These are phyloP conservation scores for Lepidocyrtinus sp. DNA, from an alignment of 2,888 invertebrate genomes.

Conservation along the genomic window DNA sequence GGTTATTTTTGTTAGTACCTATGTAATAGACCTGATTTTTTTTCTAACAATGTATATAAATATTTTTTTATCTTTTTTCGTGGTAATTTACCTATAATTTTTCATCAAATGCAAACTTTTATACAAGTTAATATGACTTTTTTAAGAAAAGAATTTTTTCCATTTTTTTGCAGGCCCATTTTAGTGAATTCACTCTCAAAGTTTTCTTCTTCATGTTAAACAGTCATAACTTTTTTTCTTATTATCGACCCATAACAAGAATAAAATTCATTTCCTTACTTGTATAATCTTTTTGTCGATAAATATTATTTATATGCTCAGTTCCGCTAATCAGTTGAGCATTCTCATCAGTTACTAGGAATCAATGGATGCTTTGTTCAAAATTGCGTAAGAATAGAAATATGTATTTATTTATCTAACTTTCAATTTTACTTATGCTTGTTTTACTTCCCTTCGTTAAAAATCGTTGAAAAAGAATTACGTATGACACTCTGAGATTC, in stretches of 20 bases:
- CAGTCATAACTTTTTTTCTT: constrained; percentile 19
- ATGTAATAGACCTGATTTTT: constrained; percentile 4
- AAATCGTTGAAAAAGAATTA: constrained; percentile 24
- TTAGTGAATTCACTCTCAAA: constrained; percentile 34
- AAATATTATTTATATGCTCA: constrained; percentile 41
- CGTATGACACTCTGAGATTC: constrained; percentile 38
- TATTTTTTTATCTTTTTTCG: constrained; percentile 5
- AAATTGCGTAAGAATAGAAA: constrained; percentile 1
- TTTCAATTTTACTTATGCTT: background rate
- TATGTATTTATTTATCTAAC: background rate
- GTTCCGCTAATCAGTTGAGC: constrained; percentile 53
- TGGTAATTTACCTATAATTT: background rate
- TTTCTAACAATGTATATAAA: background rate
- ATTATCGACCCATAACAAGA: constrained; percentile 41
- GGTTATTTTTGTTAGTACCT: background rate
- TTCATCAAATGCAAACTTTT: background rate
- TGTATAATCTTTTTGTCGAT: constrained; percentile 26
- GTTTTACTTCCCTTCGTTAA: background rate
- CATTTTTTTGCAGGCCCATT: constrained; percentile 39
- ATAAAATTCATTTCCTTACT: constrained; percentile 42
- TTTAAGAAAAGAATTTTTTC: background rate
- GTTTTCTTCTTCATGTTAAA: constrained; percentile 8
- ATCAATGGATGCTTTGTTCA: constrained; percentile 43
- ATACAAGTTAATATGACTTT: constrained; percentile 1
- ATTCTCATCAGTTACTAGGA: constrained; percentile 58